A percentile compares a stretch with the other conserved stretches of the same genome.
These are phyloP conservation scores for Callinectes sapidus DNA, from an alignment of 2,888 invertebrate genomes.

Conservation along the genomic window DNA sequence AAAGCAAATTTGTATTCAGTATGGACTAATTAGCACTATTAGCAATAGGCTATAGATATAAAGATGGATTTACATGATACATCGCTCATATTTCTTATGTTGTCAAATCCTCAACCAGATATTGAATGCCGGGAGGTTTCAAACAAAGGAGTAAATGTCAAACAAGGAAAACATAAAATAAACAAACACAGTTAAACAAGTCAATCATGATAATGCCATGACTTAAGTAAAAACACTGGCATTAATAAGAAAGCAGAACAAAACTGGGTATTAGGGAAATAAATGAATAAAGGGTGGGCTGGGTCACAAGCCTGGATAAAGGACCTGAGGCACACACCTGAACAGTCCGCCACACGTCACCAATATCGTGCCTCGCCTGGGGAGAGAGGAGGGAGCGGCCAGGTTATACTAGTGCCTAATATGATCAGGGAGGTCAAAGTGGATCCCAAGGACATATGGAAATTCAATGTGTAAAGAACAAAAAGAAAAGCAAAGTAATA, in stretches of 20 bases:
- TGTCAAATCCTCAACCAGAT: conserved; percentile 36
- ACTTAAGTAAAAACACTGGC: conserved; percentile 14
- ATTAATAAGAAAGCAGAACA: conserved; percentile 28
- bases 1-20: not conserved
- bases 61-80: not conserved
- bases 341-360: conserved; percentile 72
- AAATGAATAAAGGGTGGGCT: conserved; percentile 13
- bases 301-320: conserved; percentile 48
- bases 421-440: conserved; percentile 42
- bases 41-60: not conserved
- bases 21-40: not conserved
- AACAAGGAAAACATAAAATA: not conserved
- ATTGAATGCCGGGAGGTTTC: conserved; percentile 6
- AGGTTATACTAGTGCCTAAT: conserved; percentile 67
- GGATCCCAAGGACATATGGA: conserved; percentile 25
- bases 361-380: conserved; percentile 73
- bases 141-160: not conserved
- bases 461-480: not conserved
- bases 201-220: conserved; percentile 52
- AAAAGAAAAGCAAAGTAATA: not conserved
- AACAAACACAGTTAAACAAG: conserved; percentile 36
- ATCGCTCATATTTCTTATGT: not conserved
- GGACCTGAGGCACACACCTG: conserved; percentile 66
- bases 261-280: conserved; percentile 22
- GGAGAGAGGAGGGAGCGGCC: conserved; percentile 65